phyloP scores from a whole-genome alignment of 1,140 invertebrate genomes.

The Rhopalosiphum maidis region DNA sequence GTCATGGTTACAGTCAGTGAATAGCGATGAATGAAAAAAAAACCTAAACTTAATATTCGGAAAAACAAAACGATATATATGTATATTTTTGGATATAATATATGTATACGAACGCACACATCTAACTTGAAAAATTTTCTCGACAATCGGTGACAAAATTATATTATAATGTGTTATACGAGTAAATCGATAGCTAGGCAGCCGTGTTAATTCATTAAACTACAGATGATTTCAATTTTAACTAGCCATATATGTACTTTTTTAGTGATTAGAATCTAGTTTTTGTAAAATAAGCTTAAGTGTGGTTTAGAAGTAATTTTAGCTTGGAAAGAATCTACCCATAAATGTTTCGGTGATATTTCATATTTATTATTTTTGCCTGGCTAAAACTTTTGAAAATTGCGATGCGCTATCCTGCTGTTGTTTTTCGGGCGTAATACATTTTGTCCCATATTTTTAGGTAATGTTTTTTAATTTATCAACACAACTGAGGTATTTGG shows the following conservation, averaged over 20 bases:
- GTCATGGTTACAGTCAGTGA: constrained; percentile 41
- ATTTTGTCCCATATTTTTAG: neutral
- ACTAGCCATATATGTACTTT: neutral
- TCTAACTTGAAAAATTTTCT: neutral
- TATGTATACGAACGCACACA: neutral
- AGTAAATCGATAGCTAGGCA: neutral
- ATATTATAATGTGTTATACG: constrained; percentile 25
- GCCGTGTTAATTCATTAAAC: neutral
- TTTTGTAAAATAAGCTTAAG: neutral
- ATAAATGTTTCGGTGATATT: neutral
- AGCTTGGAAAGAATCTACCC: neutral
- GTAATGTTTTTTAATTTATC: neutral
- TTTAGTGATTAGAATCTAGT: neutral
- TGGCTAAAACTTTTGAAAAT: neutral
- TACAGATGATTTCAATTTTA: neutral
- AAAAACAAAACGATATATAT: constrained; percentile 30
- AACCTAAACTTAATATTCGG: constrained; percentile 38
- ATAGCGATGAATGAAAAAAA: neutral
- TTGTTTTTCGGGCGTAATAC: neutral
- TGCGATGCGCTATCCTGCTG: neutral
- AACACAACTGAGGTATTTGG: neutral
- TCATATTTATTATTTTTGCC: neutral
- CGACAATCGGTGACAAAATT: constrained; percentile 3
- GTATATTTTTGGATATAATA: neutral
- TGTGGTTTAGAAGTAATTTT: neutral